Percentiles rank a stretch among this genome's conserved stretches.
Evolutionary conservation across 1,140 invertebrate species (phyloP).

Genomic region (Luehdorfia chinensis): DNA sequence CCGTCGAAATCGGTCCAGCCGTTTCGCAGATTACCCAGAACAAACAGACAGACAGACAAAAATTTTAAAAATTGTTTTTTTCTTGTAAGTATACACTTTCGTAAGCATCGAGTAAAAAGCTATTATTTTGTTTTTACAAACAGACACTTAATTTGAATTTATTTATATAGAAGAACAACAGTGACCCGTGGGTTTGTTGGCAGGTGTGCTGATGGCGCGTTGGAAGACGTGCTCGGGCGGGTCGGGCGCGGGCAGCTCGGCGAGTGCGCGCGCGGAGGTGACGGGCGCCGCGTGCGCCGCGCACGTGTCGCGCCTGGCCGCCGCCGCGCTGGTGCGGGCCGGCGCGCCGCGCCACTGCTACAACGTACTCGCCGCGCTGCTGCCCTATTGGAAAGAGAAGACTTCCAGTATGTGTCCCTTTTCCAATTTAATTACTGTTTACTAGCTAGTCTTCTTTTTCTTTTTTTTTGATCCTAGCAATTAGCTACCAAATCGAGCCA

Average conservation of each 20-base stretch:
- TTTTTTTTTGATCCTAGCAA: no score
- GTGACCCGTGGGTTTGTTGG: no score
- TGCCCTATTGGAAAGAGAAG: conserved; percentile 88
- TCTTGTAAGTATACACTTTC: no score
- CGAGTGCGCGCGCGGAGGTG: conserved; percentile 31
- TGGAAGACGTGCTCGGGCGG: conserved; percentile 78
- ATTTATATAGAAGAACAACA: no score
- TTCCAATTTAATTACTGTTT: background rate
- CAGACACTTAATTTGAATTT: no score
- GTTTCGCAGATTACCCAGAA: no score
- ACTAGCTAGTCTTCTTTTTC: background rate
- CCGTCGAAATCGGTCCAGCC: no score
- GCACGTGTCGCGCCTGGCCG: conserved; percentile 89
- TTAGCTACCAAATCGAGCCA: no score
- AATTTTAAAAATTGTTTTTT: no score
- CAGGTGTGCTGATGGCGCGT: conserved; percentile 87
- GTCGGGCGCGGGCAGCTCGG: conserved; percentile 23
- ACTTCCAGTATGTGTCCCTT: conserved; percentile 29
- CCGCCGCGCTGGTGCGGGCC: conserved; percentile 86
- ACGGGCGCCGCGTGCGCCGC: conserved; percentile 82
- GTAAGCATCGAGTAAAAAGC: no score
- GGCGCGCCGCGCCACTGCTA: conserved; percentile 91
- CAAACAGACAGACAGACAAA: no score
- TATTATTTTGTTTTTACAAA: no score
- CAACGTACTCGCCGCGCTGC: conserved; percentile 85